Base-by-base conservation (phyloP, 2,797 vertebrate genomes). In the Mus minutoides region DNA sequence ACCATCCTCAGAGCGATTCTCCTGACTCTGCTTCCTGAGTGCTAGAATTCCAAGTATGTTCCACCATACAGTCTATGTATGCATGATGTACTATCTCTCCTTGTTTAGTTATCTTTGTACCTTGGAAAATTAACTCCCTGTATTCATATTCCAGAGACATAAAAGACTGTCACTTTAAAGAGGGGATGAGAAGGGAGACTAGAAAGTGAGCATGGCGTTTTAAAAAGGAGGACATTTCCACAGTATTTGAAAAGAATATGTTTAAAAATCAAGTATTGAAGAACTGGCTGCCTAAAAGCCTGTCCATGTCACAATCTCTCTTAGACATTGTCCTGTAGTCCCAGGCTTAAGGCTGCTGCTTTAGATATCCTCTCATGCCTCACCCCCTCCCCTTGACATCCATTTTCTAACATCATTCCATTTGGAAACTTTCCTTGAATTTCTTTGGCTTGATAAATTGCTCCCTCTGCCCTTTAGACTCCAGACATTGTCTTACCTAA, bases 101-200 rank as follows among this genome's bases (percentile, higher is more conserved):
- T 83, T 83, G 77, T 31, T 26, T n/a, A 78, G 49, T 16, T 84
- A 7, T 17, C 60, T 83, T 92, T 91, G 49, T 6, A 75, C 40
- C 40, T 12, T 60, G 13, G 37, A 60, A 26, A 83, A 83, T 60
- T 58, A 60, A 83, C 9, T 40, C 24, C 40, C 24, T 37, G 31
- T 31, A 58, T 29, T 83, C 34, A 87, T 37, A 75, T 83, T 64
- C 29, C 13, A 84, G 16, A 75, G 78, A 24, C 46, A 11, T 94
- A 80, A 96, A 64, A 54, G 62, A 78, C 67, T 89, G 31, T 84
- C 29, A 31, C 83, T 13, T 62, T 49, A 67, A 88, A 94, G 22
- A 69, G 49, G 19, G n/a, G 80, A 62, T 43, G 37, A 73, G 83
- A 64, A 75, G 40, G 75, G 7, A 64, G 9, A 54, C 52, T n/a